Evolutionary conservation across 2,113 vertebrate species (phyloP).

Genomic region (Ammospiza caudacuta): DNA sequence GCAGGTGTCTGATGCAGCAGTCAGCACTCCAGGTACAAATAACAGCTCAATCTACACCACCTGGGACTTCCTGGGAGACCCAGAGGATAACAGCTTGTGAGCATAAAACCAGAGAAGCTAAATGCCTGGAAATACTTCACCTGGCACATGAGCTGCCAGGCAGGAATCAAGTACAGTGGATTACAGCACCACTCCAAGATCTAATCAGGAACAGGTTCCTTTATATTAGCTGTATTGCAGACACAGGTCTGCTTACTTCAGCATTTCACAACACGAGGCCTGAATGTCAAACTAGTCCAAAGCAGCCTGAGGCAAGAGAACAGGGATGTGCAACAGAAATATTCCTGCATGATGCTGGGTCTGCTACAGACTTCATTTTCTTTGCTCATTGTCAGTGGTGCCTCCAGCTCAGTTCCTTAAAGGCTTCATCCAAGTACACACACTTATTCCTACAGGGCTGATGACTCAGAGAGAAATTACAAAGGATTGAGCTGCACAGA

Average conservation of each 20-base stretch:
- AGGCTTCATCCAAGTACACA: conserved; percentile 4
- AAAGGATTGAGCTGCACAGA: not conserved
- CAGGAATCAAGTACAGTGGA: not conserved
- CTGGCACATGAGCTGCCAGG: not conserved
- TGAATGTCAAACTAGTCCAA: conserved; percentile 27
- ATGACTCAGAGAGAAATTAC: conserved; percentile 15
- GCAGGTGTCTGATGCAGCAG: not conserved
- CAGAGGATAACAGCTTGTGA: not conserved
- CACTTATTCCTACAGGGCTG: not conserved
- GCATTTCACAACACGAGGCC: conserved; percentile 16
- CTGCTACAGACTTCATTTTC: not conserved
- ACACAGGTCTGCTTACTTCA: conserved; percentile 17
- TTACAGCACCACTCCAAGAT: not conserved
- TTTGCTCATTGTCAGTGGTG: not conserved
- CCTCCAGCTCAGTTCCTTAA: conserved; percentile 8
- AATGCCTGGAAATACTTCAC: not conserved
- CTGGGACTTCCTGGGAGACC: not conserved
- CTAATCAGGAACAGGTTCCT: not conserved
- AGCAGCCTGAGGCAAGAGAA: conserved; percentile 13
- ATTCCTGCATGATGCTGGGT: not conserved
- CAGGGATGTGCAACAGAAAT: not conserved
- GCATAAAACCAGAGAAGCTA: not conserved
- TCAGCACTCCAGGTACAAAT: not conserved
- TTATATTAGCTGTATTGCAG: not conserved
- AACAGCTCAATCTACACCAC: not conserved